Evolutionary conservation across 2,888 invertebrate genomes (phyloP), one percentile per base, ranked within the genome.

Genomic region (Busseola fusca): DNA sequence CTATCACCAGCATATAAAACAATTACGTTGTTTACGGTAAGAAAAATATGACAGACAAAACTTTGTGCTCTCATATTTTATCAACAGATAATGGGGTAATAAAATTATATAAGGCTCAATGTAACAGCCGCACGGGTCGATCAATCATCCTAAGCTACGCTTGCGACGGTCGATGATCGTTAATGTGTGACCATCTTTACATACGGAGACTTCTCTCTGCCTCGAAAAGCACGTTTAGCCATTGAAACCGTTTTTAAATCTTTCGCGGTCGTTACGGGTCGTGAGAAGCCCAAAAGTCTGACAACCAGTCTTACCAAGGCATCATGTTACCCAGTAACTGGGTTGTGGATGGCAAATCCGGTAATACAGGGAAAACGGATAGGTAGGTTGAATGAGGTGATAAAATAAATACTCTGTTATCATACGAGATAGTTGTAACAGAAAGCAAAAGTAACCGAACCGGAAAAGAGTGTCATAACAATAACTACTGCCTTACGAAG

Each of bases 401-500:
- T 50, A 50, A 54, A 54, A 50, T 45, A 16, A 21, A 65, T 62
- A 37, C 2, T 42, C 4, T 27, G n/a, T 42, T 40, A 0, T 67
- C 18, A 37, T 12, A 14, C 14, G 37, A 58, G n/a, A 54, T 34
- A 60, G 27, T 64, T 73, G 25, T 45, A 64, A n/a, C 10, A 59
- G 25, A 67, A 74, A 66, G 56, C 48, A 52, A n/a, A 57, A 73
- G 21, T 50, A 57, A 72, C 50, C n/a, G 60, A 69, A 64, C 69
- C 42, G 52, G 64, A 69, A 67, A 69, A 25, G 64, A 54, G 37
- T 57, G 50, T 56, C 50, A 48, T 62, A 72, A 67, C 58, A 74
- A 80, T 77, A 76, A 75, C 72, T 68, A 76, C 68, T 80, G 57
- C 76, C 71, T 75, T 82, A 78, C 56, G 69, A 76, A 82, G 68